These are phyloP conservation scores for Siniperca chuatsi DNA, from an alignment of 2,113 vertebrate species.

Conservation along the genomic window DNA sequence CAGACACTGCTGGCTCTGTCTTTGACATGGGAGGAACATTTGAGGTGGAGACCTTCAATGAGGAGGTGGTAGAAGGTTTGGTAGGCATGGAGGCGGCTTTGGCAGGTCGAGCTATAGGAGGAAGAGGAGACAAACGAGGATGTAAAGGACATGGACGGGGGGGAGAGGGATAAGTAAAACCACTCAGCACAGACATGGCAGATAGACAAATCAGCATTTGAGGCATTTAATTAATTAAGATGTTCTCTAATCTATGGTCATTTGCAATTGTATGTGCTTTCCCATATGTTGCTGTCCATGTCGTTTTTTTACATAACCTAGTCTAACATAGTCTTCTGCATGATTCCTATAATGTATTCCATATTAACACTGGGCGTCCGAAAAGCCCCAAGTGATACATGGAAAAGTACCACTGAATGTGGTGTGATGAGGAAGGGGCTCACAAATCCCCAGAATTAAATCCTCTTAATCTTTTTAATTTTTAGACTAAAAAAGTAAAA, in stretches of 20 bases:
- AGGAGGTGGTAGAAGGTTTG: slow-evolving; percentile 10
- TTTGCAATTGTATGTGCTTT: background rate
- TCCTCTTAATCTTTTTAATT: background rate
- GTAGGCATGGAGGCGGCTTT: background rate
- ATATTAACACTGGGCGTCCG: background rate
- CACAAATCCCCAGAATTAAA: background rate
- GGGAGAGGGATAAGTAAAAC: background rate
- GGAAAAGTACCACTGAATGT: background rate
- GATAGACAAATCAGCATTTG: background rate
- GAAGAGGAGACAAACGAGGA: too few relatives aligned
- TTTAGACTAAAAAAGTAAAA: background rate
- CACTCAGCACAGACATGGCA: slow-evolving; percentile 9
- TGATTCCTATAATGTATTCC: background rate
- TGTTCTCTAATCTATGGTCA: background rate
- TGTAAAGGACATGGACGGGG: too few relatives aligned
- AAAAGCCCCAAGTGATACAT: background rate
- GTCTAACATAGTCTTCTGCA: background rate
- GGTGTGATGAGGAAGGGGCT: background rate
- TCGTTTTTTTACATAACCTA: background rate
- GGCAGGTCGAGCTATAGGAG: background rate
- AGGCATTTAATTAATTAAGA: background rate
- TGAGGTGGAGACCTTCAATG: background rate
- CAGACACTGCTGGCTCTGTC: background rate
- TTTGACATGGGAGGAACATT: slow-evolving; percentile 13
- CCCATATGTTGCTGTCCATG: background rate